phyloP scores from a whole-genome alignment of 2,888 invertebrate species.

The Prionchulus punctatus region DNA sequence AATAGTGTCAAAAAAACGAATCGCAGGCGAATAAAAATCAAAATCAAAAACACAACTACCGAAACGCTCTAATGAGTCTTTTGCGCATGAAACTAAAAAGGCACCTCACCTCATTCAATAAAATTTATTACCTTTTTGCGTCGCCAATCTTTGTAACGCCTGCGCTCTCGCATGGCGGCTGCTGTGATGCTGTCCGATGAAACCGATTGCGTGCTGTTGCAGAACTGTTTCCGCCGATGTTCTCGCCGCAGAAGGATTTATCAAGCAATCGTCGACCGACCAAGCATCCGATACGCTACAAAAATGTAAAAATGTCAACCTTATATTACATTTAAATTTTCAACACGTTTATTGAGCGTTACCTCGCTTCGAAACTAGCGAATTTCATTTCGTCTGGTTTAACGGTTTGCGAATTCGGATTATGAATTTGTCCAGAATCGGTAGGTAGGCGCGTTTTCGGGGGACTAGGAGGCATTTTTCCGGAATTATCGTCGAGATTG shows the following conservation, averaged over 20 bases:
- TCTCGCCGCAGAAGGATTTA: constrained; percentile 9
- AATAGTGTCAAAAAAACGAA: background rate
- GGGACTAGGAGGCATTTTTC: no score
- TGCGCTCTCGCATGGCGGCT: constrained; percentile 32
- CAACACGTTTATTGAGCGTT: background rate
- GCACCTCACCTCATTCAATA: background rate
- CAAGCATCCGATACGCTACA: constrained; percentile 13
- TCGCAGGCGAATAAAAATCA: background rate
- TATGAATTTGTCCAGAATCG: background rate
- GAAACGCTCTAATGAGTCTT: no score
- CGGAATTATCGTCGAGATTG: no score
- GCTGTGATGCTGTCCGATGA: background rate
- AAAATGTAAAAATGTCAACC: background rate
- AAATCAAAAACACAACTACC: no score
- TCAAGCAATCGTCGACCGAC: constrained; percentile 9
- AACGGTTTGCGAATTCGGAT: background rate
- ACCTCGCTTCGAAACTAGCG: constrained; percentile 3
- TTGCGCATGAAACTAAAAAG: background rate
- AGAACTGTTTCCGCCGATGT: constrained; percentile 9
- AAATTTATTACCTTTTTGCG: constrained; percentile 25
- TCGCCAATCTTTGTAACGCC: constrained; percentile 36
- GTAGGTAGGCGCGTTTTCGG: no score
- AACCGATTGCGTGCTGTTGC: background rate
- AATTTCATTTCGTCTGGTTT: background rate
- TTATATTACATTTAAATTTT: background rate